These are phyloP conservation scores for Catalaphyllia jardinei DNA, from an alignment of 64 coral and sea anemone species.

Conservation along the genomic window DNA sequence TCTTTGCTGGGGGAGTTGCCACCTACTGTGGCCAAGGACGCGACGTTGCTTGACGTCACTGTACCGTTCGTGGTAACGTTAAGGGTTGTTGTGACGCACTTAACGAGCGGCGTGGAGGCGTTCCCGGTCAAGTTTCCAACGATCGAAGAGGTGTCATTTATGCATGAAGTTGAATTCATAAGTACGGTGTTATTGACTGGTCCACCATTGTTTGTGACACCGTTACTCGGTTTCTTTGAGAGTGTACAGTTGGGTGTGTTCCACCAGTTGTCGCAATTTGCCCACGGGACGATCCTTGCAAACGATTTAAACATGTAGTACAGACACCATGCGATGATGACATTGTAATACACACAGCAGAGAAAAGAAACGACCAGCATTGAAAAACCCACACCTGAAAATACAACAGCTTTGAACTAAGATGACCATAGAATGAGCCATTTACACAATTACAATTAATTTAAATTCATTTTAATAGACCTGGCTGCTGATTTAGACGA, in stretches of 20 bases:
- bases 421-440: too few relatives aligned
- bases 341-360: conserved; percentile 97
- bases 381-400: conserved; percentile 91
- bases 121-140: conserved; percentile 6
- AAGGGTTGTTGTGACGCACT: neutral
- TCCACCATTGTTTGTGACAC: neutral
- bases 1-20: conserved; percentile 87
- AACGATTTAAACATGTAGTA: conserved; percentile 96
- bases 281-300: conserved; percentile 86
- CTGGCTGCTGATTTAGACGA: too few relatives aligned
- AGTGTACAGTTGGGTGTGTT: conserved; percentile 77
- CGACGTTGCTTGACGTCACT: neutral
- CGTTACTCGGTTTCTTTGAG: neutral
- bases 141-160: neutral
- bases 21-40: neutral
- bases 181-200: neutral
- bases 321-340: conserved; percentile 97
- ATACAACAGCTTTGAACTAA: neutral
- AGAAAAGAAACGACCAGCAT: conserved; percentile 97
- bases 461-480: too few relatives aligned
- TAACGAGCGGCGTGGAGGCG: conserved; percentile 7
- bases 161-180: neutral
- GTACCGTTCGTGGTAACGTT: conserved; percentile 48
- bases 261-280: conserved; percentile 89
- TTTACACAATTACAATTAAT: too few relatives aligned